Evolutionary conservation across 1,140 invertebrate species (phyloP).

Genomic region (Rhagoletis pomonella): DNA sequence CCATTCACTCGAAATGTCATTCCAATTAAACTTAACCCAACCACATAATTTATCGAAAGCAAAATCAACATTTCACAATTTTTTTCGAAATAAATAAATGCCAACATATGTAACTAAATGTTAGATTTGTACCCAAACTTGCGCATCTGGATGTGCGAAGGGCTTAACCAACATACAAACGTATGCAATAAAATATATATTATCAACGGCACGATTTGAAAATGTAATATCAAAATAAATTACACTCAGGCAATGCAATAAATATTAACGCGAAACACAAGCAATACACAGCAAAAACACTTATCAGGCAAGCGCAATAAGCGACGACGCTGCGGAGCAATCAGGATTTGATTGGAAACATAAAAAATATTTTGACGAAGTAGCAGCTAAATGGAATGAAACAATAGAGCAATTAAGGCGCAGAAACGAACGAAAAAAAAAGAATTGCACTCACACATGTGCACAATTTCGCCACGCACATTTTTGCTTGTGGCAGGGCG

Average conservation of each 20-base stretch:
- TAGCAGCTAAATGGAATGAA: background rate
- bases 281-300: slow-evolving; percentile 1
- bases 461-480: background rate
- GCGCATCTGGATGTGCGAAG: background rate
- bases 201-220: slow-evolving; percentile 33
- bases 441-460: background rate
- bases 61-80: background rate
- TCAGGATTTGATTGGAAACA: slow-evolving; percentile 42
- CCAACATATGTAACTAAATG: slow-evolving; percentile 7
- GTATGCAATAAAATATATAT: slow-evolving; percentile 25
- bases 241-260: slow-evolving; percentile 25
- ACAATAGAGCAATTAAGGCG: slow-evolving; percentile 41
- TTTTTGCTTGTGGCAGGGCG: background rate
- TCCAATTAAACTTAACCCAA: slow-evolving; percentile 41
- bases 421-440: background rate
- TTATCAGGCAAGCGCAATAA: slow-evolving; percentile 14
- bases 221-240: slow-evolving; percentile 27
- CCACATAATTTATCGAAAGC: background rate
- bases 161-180: too few relatives aligned
- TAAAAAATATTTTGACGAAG: slow-evolving; percentile 22
- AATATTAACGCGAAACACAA: slow-evolving; percentile 17
- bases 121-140: background rate
- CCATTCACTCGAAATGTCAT: slow-evolving; percentile 19
- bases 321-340: background rate
- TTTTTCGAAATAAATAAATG: slow-evolving; percentile 24